Percentiles rank a stretch among this genome's conserved stretches.
phyloP scores from a whole-genome alignment of 2,888 invertebrate genomes.

The Anaspis maculata region DNA sequence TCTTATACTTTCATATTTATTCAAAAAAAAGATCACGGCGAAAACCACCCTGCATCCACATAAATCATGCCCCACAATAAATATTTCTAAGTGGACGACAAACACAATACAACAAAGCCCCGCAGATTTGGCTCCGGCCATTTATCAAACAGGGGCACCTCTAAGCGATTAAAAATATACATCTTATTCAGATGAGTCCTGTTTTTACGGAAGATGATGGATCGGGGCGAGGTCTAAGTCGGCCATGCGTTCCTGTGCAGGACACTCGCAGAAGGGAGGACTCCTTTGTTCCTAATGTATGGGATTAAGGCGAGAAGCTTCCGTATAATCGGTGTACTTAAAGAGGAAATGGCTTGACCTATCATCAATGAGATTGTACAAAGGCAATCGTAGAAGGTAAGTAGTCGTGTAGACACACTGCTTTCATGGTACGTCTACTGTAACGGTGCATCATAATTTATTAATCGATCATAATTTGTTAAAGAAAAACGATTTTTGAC shows the following conservation, averaged over 20 bases:
- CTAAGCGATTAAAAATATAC: conserved; percentile 27
- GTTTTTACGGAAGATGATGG: conserved; percentile 27
- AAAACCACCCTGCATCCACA: conserved; percentile 24
- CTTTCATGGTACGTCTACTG: no score
- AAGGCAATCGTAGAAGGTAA: conserved; percentile 6
- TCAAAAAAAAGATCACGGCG: conserved; percentile 23
- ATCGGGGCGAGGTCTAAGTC: conserved; percentile 30
- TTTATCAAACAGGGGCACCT: conserved; percentile 14
- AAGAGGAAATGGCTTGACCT: no score
- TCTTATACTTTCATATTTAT: conserved; percentile 23
- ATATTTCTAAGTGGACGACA: conserved; percentile 36
- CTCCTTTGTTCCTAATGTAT: conserved; percentile 6
- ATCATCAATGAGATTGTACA: neutral
- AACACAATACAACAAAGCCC: conserved; percentile 30
- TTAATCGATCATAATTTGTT: no score
- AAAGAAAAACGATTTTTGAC: no score
- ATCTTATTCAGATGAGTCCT: conserved; percentile 29
- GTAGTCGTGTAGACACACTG: no score
- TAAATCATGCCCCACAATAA: conserved; percentile 34
- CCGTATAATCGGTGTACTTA: no score
- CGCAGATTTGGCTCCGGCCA: conserved; percentile 12
- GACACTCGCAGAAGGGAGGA: conserved; percentile 16
- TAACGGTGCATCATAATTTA: no score
- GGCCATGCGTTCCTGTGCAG: conserved; percentile 26
- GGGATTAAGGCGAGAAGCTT: no score